Conservation (phyloP, 2,797 vertebrate genomes). For the Menidia menidia region DNA sequence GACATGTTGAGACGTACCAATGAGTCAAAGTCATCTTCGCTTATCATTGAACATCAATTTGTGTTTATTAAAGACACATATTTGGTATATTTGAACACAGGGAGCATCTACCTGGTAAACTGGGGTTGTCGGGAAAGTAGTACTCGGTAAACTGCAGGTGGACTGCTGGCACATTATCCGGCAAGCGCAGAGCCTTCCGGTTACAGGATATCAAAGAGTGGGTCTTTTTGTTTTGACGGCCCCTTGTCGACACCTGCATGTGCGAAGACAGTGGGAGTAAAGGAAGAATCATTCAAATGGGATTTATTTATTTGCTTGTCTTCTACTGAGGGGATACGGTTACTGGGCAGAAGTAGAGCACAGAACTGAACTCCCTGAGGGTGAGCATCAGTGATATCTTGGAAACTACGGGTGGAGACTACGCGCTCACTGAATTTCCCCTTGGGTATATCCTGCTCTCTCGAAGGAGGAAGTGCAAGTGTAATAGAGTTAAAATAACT, state of each 20-base stretch:
- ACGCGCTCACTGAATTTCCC: conserved; percentile 5
- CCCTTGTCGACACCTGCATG: conserved; percentile 91
- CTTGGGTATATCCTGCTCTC: conserved; percentile 5
- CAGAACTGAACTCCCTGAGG: conserved; percentile 12
- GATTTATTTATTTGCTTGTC: not conserved
- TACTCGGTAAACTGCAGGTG: conserved; percentile 97
- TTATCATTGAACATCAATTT: not conserved
- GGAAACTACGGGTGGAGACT: conserved; percentile 23
- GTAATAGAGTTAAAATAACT: conserved; percentile 34
- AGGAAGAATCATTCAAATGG: not conserved
- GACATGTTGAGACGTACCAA: no score
- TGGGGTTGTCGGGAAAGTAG: conserved; percentile 92
- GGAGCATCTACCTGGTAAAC: conserved; percentile 85
- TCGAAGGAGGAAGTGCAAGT: conserved; percentile 58
- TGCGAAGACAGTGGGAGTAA: not conserved
- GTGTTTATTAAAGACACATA: not conserved
- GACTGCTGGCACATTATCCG: conserved; percentile 89
- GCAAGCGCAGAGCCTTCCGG: conserved; percentile 85
- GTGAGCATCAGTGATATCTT: conserved; percentile 19
- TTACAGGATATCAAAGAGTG: conserved; percentile 93
- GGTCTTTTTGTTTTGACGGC: conserved; percentile 92
- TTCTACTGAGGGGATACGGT: not conserved
- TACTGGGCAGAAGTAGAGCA: not conserved
- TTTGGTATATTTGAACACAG: not conserved
- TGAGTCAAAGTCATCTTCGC: no score